Base-by-base conservation (phyloP, 2,797 vertebrate species). In the Rhinophrynus dorsalis region DNA sequence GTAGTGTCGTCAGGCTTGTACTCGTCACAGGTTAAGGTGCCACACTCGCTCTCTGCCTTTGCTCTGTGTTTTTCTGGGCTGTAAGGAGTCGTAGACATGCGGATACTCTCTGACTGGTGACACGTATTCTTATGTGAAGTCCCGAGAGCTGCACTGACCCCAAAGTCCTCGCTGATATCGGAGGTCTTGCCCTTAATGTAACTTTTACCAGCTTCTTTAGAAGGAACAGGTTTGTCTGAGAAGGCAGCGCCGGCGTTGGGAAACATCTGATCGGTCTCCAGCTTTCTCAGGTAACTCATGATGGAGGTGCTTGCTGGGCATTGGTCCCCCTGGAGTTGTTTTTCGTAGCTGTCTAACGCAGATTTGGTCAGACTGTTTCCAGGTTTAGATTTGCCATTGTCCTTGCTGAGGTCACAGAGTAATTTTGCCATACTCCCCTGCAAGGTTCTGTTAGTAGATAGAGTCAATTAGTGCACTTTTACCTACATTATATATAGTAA, bases 341-440 rank as follows among this genome's bases (percentile, higher is more conserved):
- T 85, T 58, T 93, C 88, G 37, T 91, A 84, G 52, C 86, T 74
- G 68, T 89, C 82, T 57, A 94, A 77, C 68, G 87, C 77, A 9
- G 86, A 84, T 74, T 77, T 89, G 0, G 90, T 92, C 21, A 94
- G 85, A 38, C 70, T 74, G 56, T 77, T 85, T 17, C 75, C 82
- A 55, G 80, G 45, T 74, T 82, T 90, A 18, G 65, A 55, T 70
- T 72, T 73, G 6, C 76, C 3, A 6, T 44, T 78, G 63, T 88
- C 88, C 71, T 67, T 59, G 61, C 84, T 86, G 60, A 90, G 83
- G 64, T 89, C 87, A 42, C 83, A 81, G 1, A 88, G 79, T 48
- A 92, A 81, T 61, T 86, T 88, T 72, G 83, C 81, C 82, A 90
- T 90, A 44, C 83, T 90, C 75, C 74, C 80, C 73, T 93, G 91